These are phyloP conservation scores for Cyclophora albipunctata DNA, from an alignment of 2,888 invertebrate genomes.

Conservation along the genomic window DNA sequence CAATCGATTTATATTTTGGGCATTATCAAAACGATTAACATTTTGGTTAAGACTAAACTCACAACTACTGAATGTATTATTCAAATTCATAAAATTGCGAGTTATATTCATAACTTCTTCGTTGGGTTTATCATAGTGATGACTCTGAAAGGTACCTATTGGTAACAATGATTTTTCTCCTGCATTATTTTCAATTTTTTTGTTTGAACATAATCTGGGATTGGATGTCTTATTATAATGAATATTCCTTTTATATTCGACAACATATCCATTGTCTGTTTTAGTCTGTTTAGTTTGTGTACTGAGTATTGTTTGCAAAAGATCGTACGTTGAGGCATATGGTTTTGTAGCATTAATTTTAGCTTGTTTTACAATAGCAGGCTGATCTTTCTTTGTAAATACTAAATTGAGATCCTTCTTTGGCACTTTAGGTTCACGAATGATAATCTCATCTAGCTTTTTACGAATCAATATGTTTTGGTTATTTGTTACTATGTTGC, in stretches of 20 bases:
- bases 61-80: too few species aligned
- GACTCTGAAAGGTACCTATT: slow-evolving; percentile 38
- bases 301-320: slow-evolving; percentile 40
- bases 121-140: slow-evolving; percentile 21
- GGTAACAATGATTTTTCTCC: not conserved
- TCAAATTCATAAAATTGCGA: too few species aligned
- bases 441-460: slow-evolving; percentile 22
- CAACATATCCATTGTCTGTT: too few species aligned
- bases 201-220: not conserved
- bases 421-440: slow-evolving; percentile 18
- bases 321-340: slow-evolving; percentile 43
- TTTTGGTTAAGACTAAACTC: too few species aligned
- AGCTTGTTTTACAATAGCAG: not conserved
- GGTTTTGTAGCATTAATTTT: slow-evolving; percentile 10
- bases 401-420: not conserved
- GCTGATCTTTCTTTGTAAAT: not conserved
- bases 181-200: slow-evolving; percentile 7
- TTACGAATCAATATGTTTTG: slow-evolving; percentile 18
- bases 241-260: too few species aligned
- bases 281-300: too few species aligned
- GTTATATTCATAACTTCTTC: too few species aligned
- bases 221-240: too few species aligned
- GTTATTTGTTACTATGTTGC: slow-evolving; percentile 16
- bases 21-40: too few species aligned
- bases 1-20: too few species aligned